Conservation (phyloP, 2,888 invertebrate species). For the Pristionchus maxplancki region DNA sequence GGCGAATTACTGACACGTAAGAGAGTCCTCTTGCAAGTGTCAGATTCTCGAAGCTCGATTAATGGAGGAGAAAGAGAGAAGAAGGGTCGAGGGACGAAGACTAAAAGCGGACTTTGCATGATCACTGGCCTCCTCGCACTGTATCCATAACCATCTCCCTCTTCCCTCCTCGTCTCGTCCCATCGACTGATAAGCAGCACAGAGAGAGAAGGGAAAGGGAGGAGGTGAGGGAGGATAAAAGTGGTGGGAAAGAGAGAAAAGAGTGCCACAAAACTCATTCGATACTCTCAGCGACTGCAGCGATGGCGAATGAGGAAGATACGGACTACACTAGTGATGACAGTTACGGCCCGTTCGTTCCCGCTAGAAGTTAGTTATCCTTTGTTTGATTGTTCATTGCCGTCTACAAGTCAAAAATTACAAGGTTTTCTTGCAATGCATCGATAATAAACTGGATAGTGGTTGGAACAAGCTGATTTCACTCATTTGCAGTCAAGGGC, state of each 20-base stretch:
- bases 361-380: neutral
- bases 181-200: constrained; percentile 24
- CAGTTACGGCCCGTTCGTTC: neutral
- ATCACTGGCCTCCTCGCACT: neutral
- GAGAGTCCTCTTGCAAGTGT: neutral
- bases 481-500: neutral
- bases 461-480: too few species aligned
- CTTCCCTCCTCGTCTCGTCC: neutral
- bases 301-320: neutral
- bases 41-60: neutral
- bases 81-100: neutral
- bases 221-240: neutral
- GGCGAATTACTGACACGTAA: neutral
- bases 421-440: too few species aligned
- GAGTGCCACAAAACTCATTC: neutral
- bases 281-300: neutral
- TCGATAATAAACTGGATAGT: too few species aligned
- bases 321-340: neutral
- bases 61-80: neutral
- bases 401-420: too few species aligned
- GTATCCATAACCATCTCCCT: constrained; percentile 6
- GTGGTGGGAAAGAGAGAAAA: neutral
- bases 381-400: too few species aligned
- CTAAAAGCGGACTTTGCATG: neutral
- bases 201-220: neutral